Percentiles rank a stretch among this genome's conserved stretches.
These are phyloP conservation scores for Oreochromis tanganicae DNA, from an alignment of 2,113 vertebrate species.

Conservation along the genomic window DNA sequence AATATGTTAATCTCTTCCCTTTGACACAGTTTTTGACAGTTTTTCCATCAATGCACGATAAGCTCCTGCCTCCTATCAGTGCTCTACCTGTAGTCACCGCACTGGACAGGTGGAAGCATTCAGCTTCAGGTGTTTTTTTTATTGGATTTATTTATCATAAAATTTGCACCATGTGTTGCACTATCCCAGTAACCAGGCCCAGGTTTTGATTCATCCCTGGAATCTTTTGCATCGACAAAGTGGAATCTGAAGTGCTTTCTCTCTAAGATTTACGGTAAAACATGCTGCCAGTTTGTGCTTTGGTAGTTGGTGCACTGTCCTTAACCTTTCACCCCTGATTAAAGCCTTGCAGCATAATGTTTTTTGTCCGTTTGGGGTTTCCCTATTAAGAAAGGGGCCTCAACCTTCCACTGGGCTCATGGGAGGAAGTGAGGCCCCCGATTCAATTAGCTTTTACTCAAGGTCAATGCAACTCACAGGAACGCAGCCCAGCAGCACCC, in stretches of 20 bases:
- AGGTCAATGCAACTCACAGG: constrained; percentile 36
- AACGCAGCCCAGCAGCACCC: constrained; percentile 21
- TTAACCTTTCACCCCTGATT: neutral
- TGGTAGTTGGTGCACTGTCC: neutral
- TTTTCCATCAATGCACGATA: neutral
- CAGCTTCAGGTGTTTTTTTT: neutral
- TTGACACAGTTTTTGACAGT: neutral
- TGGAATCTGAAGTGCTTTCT: neutral
- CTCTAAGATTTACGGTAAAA: neutral
- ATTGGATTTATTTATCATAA: constrained; percentile 34
- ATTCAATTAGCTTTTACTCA: constrained; percentile 49
- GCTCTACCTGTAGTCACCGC: neutral
- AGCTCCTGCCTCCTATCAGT: neutral
- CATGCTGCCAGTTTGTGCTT: neutral
- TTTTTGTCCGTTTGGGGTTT: constrained; percentile 19
- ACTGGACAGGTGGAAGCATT: constrained; percentile 47
- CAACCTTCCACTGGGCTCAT: neutral
- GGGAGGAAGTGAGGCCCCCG: constrained; percentile 50
- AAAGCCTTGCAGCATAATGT: neutral
- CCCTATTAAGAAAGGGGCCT: constrained; percentile 28
- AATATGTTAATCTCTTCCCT: neutral
- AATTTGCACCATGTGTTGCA: constrained; percentile 31
- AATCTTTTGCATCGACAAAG: neutral
- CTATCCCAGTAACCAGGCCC: constrained; percentile 27
- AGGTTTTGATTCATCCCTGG: constrained; percentile 21